Base-by-base conservation (phyloP, 2,797 vertebrate genomes). In the Menidia menidia region DNA sequence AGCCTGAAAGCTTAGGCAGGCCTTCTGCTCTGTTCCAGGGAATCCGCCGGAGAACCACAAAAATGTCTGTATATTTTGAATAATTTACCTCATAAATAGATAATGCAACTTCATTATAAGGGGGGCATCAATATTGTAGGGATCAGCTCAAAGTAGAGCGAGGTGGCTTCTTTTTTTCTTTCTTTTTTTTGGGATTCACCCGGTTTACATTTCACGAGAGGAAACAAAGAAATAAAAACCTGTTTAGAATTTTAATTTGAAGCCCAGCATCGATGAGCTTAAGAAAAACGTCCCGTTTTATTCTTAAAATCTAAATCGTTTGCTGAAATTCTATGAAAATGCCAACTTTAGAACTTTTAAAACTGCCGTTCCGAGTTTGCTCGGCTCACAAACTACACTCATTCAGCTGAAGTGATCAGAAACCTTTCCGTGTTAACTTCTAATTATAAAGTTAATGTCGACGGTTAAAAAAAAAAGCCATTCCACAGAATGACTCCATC, bases 31-130 rank as follows among this genome's bases (percentile, higher is more conserved):
- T 3, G 48, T 15, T 35, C 11, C 35, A 42, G 55, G 33, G 62
- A 73, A 53, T 77, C 43, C 73, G 61, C 64, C 43, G 35, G 41
- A 63, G 73, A 65, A 73, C 54, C 33, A 51, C 91, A 86, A 91
- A 91, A 91, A 86, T 87, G 75, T 64, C 84, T 90, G 88, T 85
- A 73, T 78, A 79, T 80, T 85, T 82, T 93, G 67, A 92, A 92
- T 93, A 92, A 93, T 92, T 93, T 81, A 92, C 75, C 77, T 92
- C 87, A 89, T 91, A 87, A 92, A 92, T 92, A 92, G 87, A 89
- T 92, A 86, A 92, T 92, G 86, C 64, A 80, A 79, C 78, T 78
- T 90, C 82, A 87, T 92, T 90, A 89, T 89, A 72, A 25, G 62
- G 63, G 52, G 39, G 52, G 68, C 86, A 88, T 92, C 80, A 91